Base-by-base conservation (phyloP, 2,113 vertebrate genomes). In the Limnothrissa miodon region DNA sequence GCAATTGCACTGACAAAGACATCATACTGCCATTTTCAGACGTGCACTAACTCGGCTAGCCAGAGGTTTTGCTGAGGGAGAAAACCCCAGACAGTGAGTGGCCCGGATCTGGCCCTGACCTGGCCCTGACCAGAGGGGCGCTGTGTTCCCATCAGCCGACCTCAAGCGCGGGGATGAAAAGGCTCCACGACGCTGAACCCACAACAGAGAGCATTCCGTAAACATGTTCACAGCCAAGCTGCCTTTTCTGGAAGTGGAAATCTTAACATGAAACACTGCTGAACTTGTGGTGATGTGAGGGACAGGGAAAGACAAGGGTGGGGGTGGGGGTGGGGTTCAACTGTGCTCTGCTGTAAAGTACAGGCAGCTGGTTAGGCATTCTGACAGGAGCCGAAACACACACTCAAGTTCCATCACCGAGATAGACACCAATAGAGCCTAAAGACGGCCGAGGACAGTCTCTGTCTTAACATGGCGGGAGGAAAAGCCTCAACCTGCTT, bases 1-100 rank as follows among this genome's bases (percentile, higher is more conserved):
- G 66, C 25, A 4, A 1, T 15, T 74, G 33, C 66, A 74, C 29
- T 36, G 66, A 74, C 66, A 74, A 74, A 74, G 66, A 74, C 66
- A 39, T 74, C 66, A 74, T 39, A 10, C 66, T 74, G 66, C 29
- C 66, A 74, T 74, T 74, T 74, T 74, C 66, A 33, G 66, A 74
- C 33, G 15, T 0, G 5, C 29, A 10, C 66, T 17, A 17, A 13
- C 66, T n/a, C n/a, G n/a, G n/a, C n/a, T 74, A 29, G 25, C 66
- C 66, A 74, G 33, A 39, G 66, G 9, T 74, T 29, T 33, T 29
- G 33, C 66, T 74, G 11, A 17, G 25, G 0, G 59, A 66, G n/a
- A 9, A n/a, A 66, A 8, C 25, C 25, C 59, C n/a, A 66, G 59
- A 29, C n/a, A 11, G 7, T 9, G n/a, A 29, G n/a, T 66, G 29